Evolutionary conservation across 2,888 invertebrate species (phyloP), one percentile per base, ranked within the genome.

Genomic region (Fabriciana adippe): DNA sequence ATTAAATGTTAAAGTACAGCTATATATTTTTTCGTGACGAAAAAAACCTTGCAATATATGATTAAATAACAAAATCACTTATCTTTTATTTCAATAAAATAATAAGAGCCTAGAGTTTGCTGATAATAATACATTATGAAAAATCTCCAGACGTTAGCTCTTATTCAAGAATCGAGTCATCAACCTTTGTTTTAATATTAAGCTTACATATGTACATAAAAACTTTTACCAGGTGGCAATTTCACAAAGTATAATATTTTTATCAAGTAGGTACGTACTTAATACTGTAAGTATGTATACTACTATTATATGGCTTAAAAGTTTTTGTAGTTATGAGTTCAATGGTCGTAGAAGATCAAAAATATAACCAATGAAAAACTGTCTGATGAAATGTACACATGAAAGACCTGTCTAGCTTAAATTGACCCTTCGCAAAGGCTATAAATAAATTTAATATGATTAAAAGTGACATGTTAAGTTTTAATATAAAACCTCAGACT

Each of bases 311-410:
- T 35, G 35, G 60, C 54, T 48, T 59, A 54, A 60, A 53, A 45
- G 53, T 55, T 55, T 59, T 51, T 59, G 14, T 61, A 35, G 50
- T 54, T 59, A 56, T 26, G 48, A 57, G 67, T 54, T 67, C 63
- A 54, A 63, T 47, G 57, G 18, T 64, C 63, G 21, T 26, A 41
- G 21, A 59, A 54, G 59, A 53, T 67, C 54, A 64, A 57, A 45
- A 21, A n/a, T 48, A 59, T 26, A 41, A 35, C 8, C 8, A 35
- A 16, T 65, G 21, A 59, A 45, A 57, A 57, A 41, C 56, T 57
- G 35, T 55, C 48, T 63, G 48, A 47, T 55, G 45, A 48, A 48
- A 48, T 64, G 55, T 26, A 26, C 26, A 55, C 48, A 35, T 35
- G 54, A 64, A 64, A 55, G n/a, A n/a, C 15, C 18, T 55, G 35